phyloP scores from a whole-genome alignment of 2,113 vertebrate species.

The Meriones unguiculatus region DNA sequence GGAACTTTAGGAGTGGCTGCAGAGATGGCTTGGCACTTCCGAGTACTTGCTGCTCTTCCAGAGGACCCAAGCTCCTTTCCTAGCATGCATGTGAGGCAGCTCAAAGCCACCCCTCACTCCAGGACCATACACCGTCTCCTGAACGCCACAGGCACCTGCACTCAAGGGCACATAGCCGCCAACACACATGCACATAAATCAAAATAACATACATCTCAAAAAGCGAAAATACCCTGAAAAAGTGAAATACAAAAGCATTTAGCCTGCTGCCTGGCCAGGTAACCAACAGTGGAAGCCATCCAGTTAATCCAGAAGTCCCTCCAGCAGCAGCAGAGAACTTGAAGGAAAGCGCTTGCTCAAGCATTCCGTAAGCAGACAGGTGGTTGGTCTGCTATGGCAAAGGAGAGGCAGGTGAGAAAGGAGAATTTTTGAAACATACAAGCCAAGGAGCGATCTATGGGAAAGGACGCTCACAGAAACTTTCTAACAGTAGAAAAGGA shows the following conservation, averaged over 20 bases:
- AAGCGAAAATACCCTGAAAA: no score
- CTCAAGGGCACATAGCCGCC: not conserved
- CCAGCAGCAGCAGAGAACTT: not conserved
- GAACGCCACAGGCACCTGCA: not conserved
- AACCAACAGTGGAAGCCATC: slow-evolving; percentile 17
- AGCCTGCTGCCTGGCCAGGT: not conserved
- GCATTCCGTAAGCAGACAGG: not conserved
- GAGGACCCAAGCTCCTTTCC: not conserved
- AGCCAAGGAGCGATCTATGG: not conserved
- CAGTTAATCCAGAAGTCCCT: slow-evolving; percentile 1
- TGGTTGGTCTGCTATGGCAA: slow-evolving; percentile 1
- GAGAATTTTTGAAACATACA: not conserved
- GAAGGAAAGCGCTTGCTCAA: not conserved
- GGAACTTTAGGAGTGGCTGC: not conserved
- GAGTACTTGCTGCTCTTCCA: not conserved
- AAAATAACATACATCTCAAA: not conserved
- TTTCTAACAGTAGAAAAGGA: not conserved
- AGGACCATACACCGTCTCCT: not conserved
- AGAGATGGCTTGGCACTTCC: not conserved
- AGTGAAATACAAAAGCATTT: not conserved
- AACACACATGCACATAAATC: not conserved
- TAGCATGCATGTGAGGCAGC: no score
- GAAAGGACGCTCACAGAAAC: not conserved
- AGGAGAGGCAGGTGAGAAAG: not conserved
- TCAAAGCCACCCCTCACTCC: not conserved